These are phyloP conservation scores for Papilio gigon DNA, from an alignment of 2,888 invertebrate species.

Conservation along the genomic window DNA sequence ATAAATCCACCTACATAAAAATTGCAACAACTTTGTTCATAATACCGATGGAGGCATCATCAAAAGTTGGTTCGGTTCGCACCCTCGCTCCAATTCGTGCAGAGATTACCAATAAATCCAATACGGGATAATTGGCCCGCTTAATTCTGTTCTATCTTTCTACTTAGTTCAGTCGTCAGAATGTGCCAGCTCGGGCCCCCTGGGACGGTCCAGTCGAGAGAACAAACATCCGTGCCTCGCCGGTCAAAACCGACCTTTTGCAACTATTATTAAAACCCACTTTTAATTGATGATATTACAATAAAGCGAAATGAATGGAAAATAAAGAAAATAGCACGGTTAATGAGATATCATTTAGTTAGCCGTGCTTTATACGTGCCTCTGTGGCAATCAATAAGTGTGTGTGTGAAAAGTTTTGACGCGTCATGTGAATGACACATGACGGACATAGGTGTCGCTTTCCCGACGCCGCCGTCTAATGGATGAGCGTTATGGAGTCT, in stretches of 20 bases:
- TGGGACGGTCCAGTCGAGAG: conserved; percentile 76
- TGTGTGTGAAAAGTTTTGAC: conserved; percentile 51
- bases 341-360: conserved; percentile 63
- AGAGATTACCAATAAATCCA: conserved; percentile 83
- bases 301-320: conserved; percentile 51
- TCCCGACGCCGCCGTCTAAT: conserved; percentile 63
- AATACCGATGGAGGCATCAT: conserved; percentile 81
- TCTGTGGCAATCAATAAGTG: conserved; percentile 40
- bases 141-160: conserved; percentile 83
- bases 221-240: conserved; percentile 66
- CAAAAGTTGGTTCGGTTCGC: conserved; percentile 81
- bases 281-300: conserved; percentile 57
- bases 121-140: conserved; percentile 83
- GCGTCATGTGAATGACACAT: conserved; percentile 55
- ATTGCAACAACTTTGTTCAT: conserved; percentile 82
- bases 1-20: conserved; percentile 81
- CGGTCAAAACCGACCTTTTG: conserved; percentile 68
- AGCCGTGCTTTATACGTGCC: conserved; percentile 57
- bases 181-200: conserved; percentile 81
- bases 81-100: conserved; percentile 83
- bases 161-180: conserved; percentile 83
- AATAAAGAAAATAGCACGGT: conserved; percentile 70
- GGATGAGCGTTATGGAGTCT: conserved; percentile 73
- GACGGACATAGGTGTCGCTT: conserved; percentile 65
- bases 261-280: conserved; percentile 58